Percentiles rank a stretch among this genome's conserved stretches.
These are phyloP conservation scores for Pammene aurita DNA, from an alignment of 2,888 invertebrate species.

Conservation along the genomic window DNA sequence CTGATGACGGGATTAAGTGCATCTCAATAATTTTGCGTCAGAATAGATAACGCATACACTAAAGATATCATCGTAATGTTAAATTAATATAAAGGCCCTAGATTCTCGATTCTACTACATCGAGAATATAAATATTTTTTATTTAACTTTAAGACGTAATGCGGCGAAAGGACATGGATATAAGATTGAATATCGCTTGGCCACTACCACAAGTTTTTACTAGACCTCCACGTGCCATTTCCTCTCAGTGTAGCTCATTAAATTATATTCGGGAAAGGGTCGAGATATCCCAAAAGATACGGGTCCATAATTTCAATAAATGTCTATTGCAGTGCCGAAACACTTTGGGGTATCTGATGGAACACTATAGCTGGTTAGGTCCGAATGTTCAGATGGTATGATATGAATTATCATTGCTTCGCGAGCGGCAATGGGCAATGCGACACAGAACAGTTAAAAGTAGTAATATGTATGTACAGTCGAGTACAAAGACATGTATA, in stretches of 20 bases:
- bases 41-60: too few species aligned
- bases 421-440: not conserved
- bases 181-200: not conserved
- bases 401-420: not conserved
- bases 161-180: not conserved
- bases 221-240: slow-evolving; percentile 3
- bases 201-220: not conserved
- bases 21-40: too few species aligned
- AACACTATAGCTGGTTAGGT: slow-evolving; percentile 22
- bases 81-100: too few species aligned
- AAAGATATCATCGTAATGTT: too few species aligned
- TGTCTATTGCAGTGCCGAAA: slow-evolving; percentile 57
- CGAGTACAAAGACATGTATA: too few species aligned
- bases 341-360: slow-evolving; percentile 32
- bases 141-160: too few species aligned
- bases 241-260: slow-evolving; percentile 50
- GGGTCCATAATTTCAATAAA: slow-evolving; percentile 69
- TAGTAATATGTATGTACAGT: too few species aligned
- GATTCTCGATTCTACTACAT: too few species aligned
- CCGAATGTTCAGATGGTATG: slow-evolving; percentile 9
- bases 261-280: slow-evolving; percentile 57
- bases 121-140: too few species aligned
- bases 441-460: too few species aligned
- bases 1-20: too few species aligned
- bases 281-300: slow-evolving; percentile 63